Percentiles rank a stretch among this genome's conserved stretches.
phyloP scores from a whole-genome alignment of 1,140 invertebrate genomes.

The Drosophila burlai region DNA sequence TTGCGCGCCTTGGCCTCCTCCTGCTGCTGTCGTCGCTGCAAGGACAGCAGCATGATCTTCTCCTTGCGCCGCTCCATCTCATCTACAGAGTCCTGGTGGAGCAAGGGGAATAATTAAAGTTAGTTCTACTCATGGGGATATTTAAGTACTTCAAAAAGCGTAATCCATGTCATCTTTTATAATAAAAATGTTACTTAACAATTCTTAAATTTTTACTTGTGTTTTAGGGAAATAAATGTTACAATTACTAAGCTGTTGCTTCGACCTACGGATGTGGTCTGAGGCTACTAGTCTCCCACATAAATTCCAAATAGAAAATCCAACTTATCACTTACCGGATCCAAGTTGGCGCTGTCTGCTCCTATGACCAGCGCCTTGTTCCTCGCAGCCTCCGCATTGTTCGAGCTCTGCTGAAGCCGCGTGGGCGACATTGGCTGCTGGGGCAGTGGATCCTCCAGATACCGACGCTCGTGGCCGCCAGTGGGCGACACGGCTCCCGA shows the following conservation, averaged over 20 bases:
- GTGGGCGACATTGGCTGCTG: slow-evolving; percentile 62
- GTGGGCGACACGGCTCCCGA: slow-evolving; percentile 39
- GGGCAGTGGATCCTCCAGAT: slow-evolving; percentile 66
- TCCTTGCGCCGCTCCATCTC: slow-evolving; percentile 97
- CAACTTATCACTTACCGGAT: slow-evolving; percentile 87
- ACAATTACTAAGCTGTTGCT: slow-evolving; percentile 18
- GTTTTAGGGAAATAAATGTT: no score
- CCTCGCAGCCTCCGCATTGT: slow-evolving; percentile 84
- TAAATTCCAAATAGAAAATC: not conserved
- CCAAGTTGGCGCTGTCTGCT: slow-evolving; percentile 88
- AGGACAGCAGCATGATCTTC: slow-evolving; percentile 93
- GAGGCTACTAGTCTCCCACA: no score
- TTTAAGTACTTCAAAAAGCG: not conserved
- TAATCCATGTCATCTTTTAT: not conserved
- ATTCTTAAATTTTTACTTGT: not conserved
- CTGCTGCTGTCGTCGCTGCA: slow-evolving; percentile 94
- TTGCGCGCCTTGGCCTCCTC: slow-evolving; percentile 94
- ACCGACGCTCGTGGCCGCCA: slow-evolving; percentile 57
- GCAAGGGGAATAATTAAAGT: not conserved
- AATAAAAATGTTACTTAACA: not conserved
- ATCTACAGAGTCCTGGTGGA: slow-evolving; percentile 88
- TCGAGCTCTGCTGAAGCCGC: slow-evolving; percentile 65
- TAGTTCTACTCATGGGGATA: no score
- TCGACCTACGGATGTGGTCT: not conserved
- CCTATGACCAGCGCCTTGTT: slow-evolving; percentile 89